phyloP scores from a whole-genome alignment of 35 echinoderm and acorn worm species.

The Heliocidaris tuberculata region DNA sequence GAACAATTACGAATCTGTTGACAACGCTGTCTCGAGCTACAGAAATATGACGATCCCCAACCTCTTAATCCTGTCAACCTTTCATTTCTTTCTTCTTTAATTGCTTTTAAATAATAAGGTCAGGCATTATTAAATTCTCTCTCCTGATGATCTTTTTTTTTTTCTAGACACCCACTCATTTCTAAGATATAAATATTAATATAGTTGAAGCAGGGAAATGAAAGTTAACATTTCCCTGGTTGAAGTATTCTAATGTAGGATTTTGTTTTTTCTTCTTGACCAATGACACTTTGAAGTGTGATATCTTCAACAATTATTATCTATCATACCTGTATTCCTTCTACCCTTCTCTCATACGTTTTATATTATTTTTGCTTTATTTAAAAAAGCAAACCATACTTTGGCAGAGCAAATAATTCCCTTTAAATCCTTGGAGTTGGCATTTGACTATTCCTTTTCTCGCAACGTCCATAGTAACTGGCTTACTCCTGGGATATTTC shows the following conservation, averaged over 20 bases:
- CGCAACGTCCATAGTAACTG: not conserved
- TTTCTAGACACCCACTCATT: not conserved
- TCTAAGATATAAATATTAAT: not conserved
- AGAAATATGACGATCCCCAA: not conserved
- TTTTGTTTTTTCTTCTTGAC: not conserved
- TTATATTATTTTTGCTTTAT: too few relatives aligned
- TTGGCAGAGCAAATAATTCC: too few relatives aligned
- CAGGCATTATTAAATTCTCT: not conserved
- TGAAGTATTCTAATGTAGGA: not conserved
- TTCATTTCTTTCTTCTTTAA: too few relatives aligned
- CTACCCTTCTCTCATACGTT: too few relatives aligned
- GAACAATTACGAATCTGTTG: constrained; percentile 2
- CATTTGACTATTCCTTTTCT: not conserved
- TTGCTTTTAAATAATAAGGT: not conserved
- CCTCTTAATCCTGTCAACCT: not conserved
- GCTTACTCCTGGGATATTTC: not conserved
- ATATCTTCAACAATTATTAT: too few relatives aligned
- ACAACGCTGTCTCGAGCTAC: not conserved
- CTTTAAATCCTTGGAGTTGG: too few relatives aligned
- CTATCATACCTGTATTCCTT: too few relatives aligned
- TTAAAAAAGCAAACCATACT: too few relatives aligned
- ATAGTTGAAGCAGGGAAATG: too few relatives aligned
- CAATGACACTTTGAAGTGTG: too few relatives aligned
- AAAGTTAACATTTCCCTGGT: too few relatives aligned
- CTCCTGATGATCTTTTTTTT: not conserved